Evolutionary conservation across 2,888 invertebrate species (phyloP), one percentile per base, ranked within the genome.

Genomic region (Acleris holmiana): DNA sequence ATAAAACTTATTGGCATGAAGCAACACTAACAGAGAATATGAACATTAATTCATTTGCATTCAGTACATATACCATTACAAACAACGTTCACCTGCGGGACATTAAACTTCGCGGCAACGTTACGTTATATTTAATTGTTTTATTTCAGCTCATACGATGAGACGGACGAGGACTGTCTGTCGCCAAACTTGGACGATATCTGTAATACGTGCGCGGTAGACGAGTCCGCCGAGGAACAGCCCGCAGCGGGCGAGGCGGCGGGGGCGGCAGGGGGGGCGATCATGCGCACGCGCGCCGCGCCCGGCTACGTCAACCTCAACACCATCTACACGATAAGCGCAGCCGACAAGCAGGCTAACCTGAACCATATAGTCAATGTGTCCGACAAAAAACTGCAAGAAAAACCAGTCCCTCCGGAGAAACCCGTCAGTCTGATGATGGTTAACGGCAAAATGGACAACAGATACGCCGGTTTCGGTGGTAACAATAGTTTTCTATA

Each of bases 161-260:
- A 95, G 84, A 94, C 94, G 49, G 94, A 94, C 73, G 95, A 95
- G 68, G 95, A 95, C 80, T 93, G 94, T 71, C 91, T 95, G 69
- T 95, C 95, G 67, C 95, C 95, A 70, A 95, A 95, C 80, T 78
- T 95, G 76, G 95, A 95, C 79, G 93, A 94, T 67, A 93, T 94
- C 71, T 88, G 94, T 68, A 93, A 82, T 74, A 89, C 89, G 2
- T 93, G 93, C 68, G 85, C 81, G 21, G 76, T 89, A 44, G 93
- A 92, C 53, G 93, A 93, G 71, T 89, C 92, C 19, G 91, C 91
- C 74, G 84, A 90, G 47, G 91, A 91, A 68, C 92, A 91, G 68
- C 87, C 87, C 8, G 88, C 89, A 10, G 74, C 88, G 21, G 90
- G 91, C 73, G 91, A 93, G 67, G 76, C 59, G 64, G 44, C 57